phyloP scores from a whole-genome alignment of 1,140 invertebrate genomes.

The Lasioglossum albipes region DNA sequence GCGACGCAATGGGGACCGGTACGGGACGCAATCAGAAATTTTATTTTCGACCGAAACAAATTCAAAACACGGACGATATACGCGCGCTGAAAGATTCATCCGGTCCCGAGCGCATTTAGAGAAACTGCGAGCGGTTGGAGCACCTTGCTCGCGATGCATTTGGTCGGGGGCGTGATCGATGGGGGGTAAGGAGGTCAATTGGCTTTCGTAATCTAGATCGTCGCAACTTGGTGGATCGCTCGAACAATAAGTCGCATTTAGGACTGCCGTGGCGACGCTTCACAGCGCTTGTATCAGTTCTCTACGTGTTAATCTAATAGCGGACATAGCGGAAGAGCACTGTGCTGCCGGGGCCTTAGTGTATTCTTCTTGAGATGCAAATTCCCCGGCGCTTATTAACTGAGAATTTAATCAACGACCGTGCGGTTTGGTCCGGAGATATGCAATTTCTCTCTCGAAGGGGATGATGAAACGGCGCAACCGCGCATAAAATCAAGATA shows the following conservation, averaged over 20 bases:
- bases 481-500: too few relatives aligned
- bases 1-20: not conserved
- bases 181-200: not conserved
- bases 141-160: not conserved
- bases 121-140: not conserved
- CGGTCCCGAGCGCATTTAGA: not conserved
- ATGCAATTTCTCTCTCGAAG: not conserved
- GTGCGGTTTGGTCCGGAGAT: constrained; percentile 60
- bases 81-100: constrained; percentile 18
- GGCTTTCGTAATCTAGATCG: not conserved
- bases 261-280: not conserved
- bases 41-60: constrained; percentile 12
- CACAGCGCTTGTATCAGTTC: not conserved
- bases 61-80: constrained; percentile 19
- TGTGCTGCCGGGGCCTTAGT: constrained; percentile 9
- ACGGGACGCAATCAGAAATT: constrained; percentile 24
- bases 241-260: not conserved
- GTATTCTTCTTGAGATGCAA: constrained; percentile 60
- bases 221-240: not conserved
- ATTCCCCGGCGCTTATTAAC: constrained; percentile 56
- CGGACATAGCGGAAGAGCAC: not conserved
- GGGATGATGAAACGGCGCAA: not conserved
- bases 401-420: constrained; percentile 65
- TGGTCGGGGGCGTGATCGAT: too few relatives aligned
- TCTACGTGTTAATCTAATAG: not conserved